A percentile compares a stretch with the other conserved stretches of the same genome.
phyloP scores from a whole-genome alignment of 1,140 invertebrate species.

The Drosophila santomea region DNA sequence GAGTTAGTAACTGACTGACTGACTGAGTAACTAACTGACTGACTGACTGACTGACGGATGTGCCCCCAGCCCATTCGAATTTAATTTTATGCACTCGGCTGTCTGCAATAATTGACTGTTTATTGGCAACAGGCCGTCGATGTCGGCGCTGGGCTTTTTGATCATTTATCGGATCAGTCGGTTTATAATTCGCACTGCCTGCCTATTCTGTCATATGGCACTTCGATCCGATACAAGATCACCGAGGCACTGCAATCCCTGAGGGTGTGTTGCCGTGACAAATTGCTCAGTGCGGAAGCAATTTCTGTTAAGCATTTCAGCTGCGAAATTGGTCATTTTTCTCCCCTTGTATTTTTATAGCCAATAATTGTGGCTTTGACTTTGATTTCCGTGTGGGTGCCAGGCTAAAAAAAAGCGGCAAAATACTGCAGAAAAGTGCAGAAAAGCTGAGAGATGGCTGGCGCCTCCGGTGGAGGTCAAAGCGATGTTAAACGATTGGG shows the following conservation, averaged over 20 bases:
- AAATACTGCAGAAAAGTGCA: constrained; percentile 3
- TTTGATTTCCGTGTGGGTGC: constrained; percentile 77
- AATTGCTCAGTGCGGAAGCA: constrained; percentile 74
- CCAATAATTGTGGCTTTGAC: constrained; percentile 73
- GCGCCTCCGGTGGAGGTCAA: constrained; percentile 48
- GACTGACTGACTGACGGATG: constrained; percentile 51
- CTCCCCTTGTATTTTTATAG: constrained; percentile 39
- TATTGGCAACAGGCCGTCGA: constrained; percentile 67
- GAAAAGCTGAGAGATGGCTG: constrained; percentile 19
- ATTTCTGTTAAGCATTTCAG: constrained; percentile 58
- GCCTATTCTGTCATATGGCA: constrained; percentile 64
- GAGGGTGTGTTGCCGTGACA: constrained; percentile 75
- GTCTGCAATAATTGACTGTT: constrained; percentile 76
- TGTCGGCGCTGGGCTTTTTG: constrained; percentile 70
- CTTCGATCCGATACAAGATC: constrained; percentile 7
- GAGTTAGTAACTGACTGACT: constrained; percentile 31
- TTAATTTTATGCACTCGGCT: constrained; percentile 74
- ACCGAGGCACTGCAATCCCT: constrained; percentile 16
- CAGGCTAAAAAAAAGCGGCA: constrained; percentile 18
- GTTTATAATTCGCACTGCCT: constrained; percentile 63
- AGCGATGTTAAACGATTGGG: constrained; percentile 38
- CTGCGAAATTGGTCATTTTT: constrained; percentile 52
- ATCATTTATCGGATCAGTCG: constrained; percentile 68
- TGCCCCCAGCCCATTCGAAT: constrained; percentile 56
- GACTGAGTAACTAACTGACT: constrained; percentile 36